Base-by-base conservation (phyloP, 2,797 vertebrate genomes). In the Chrysocyon brachyurus region DNA sequence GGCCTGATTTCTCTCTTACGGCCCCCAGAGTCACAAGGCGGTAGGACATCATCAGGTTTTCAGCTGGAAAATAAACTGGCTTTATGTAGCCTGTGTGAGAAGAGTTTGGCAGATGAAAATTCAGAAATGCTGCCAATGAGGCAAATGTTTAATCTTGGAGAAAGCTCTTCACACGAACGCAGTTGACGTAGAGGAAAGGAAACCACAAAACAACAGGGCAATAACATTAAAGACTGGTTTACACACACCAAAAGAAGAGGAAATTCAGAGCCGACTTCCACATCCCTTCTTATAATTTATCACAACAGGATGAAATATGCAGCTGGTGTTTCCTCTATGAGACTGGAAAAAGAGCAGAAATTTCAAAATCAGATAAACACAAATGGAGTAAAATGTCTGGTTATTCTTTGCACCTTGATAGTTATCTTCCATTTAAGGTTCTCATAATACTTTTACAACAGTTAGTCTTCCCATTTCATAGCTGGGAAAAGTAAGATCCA, bases 121-220 rank as follows among this genome's bases (percentile, higher is more conserved):
- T 95, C 87, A 92, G 95, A 97, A 92, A 97, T 66, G 77, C 91
- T 93, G 81, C 91, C 97, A 96, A 63, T 31, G 79, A 96, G 81
- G 36, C 91, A 97, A 97, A 89, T 77, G 84, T 97, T 95, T 94
- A 83, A 95, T 96, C 64, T 96, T 93, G 91, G 90, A 96, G 83
- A 87, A 98, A 97, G 84, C 75, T 70, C 82, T 97, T 95, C 77
- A 84, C 73, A 31, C 61, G 1, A 90, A 91, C 40, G 12, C 31
- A 88, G n/a, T 2, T 91, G 96, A 91, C 6, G 0, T 14, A 91
- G 36, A 59, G 22, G 63, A 98, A 97, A 97, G 81, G 84, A 49
- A 95, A 96, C 88, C 85, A 94, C 10, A 0, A 94, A 52, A 46
- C 10, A 63, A 85, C 73, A 89, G 75, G 59, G 91, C 73, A 95